A percentile compares a stretch with the other conserved stretches of the same genome.
These are phyloP conservation scores for Agapostemon virescens DNA, from an alignment of 2,888 invertebrate genomes.

Conservation along the genomic window DNA sequence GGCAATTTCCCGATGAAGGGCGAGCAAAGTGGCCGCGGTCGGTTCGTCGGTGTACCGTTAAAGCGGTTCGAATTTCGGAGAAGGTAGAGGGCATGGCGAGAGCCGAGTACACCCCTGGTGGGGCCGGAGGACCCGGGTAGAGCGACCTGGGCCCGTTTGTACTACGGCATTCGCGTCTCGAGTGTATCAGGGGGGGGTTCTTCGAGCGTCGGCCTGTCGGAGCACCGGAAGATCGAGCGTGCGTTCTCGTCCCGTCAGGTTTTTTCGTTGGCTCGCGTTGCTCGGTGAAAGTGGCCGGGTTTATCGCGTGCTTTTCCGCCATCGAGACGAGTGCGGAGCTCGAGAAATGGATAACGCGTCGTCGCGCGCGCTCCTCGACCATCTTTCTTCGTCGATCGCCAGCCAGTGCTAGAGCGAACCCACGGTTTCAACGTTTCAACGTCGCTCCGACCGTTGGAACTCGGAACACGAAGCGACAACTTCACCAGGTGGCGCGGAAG, in stretches of 20 bases:
- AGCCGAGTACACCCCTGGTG: slow-evolving; percentile 59
- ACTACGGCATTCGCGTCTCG: slow-evolving; percentile 71
- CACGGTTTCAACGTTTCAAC: slow-evolving; percentile 1
- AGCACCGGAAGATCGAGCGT: slow-evolving; percentile 37
- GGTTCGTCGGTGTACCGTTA: not conserved
- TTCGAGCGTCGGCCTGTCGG: slow-evolving; percentile 49
- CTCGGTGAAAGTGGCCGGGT: slow-evolving; percentile 58
- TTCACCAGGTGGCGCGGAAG: slow-evolving; percentile 57
- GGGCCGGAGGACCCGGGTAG: slow-evolving; percentile 56
- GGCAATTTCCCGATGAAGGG: not conserved
- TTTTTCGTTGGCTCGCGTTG: slow-evolving; percentile 20
- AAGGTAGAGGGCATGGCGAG: slow-evolving; percentile 23
- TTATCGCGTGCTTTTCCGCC: slow-evolving; percentile 19
- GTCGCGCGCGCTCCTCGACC: not conserved
- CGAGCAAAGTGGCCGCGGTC: not conserved
- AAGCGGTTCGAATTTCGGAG: not conserved
- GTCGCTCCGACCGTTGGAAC: slow-evolving; percentile 12
- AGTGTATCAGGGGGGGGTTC: slow-evolving; percentile 70
- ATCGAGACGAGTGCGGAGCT: slow-evolving; percentile 21
- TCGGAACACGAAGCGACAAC: slow-evolving; percentile 9
- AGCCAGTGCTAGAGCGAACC: not conserved
- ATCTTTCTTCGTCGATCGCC: slow-evolving; percentile 18
- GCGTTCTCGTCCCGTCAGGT: slow-evolving; percentile 28
- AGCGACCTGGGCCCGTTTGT: slow-evolving; percentile 61
- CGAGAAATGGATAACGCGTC: not conserved